phyloP scores from a whole-genome alignment of 2,888 invertebrate genomes.

The Drosophila borealis region DNA sequence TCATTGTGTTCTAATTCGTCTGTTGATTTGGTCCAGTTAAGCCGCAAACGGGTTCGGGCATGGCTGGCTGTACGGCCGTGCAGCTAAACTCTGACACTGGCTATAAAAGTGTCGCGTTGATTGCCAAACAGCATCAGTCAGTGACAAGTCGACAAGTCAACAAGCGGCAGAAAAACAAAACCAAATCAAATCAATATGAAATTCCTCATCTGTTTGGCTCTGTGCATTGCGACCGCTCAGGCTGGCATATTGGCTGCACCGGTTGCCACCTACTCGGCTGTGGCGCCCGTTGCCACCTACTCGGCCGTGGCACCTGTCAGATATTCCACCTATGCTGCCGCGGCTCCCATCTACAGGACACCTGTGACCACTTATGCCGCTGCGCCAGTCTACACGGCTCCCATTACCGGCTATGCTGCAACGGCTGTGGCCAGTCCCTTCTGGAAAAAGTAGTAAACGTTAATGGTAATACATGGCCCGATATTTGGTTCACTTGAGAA shows the following conservation, averaged over 20 bases:
- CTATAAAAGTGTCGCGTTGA: slow-evolving; percentile 39
- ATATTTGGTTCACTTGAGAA: slow-evolving; percentile 15
- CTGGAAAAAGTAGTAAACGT: slow-evolving; percentile 24
- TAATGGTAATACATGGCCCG: neutral
- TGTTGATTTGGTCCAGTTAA: slow-evolving; percentile 14
- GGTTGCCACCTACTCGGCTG: slow-evolving; percentile 33
- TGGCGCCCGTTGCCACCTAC: slow-evolving; percentile 37
- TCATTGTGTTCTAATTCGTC: slow-evolving; percentile 47
- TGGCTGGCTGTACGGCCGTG: slow-evolving; percentile 4
- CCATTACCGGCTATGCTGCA: slow-evolving; percentile 23
- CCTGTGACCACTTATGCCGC: slow-evolving; percentile 38
- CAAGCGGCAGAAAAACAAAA: neutral
- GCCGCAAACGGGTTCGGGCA: slow-evolving; percentile 39
- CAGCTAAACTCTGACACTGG: slow-evolving; percentile 6
- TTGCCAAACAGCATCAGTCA: slow-evolving; percentile 33
- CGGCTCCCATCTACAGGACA: slow-evolving; percentile 27
- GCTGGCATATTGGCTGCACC: slow-evolving; percentile 44
- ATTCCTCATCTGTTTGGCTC: slow-evolving; percentile 40
- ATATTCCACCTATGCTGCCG: slow-evolving; percentile 20
- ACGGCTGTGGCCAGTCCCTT: slow-evolving; percentile 24
- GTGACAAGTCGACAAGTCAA: slow-evolving; percentile 25
- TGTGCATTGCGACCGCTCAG: slow-evolving; percentile 41
- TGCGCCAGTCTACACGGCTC: slow-evolving; percentile 30
- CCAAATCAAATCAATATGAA: slow-evolving; percentile 43
- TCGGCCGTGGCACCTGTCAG: slow-evolving; percentile 29